A percentile compares a stretch with the other conserved stretches of the same genome.
Conservation (phyloP, 2,888 invertebrate genomes). For the Mycalesis mineus region DNA sequence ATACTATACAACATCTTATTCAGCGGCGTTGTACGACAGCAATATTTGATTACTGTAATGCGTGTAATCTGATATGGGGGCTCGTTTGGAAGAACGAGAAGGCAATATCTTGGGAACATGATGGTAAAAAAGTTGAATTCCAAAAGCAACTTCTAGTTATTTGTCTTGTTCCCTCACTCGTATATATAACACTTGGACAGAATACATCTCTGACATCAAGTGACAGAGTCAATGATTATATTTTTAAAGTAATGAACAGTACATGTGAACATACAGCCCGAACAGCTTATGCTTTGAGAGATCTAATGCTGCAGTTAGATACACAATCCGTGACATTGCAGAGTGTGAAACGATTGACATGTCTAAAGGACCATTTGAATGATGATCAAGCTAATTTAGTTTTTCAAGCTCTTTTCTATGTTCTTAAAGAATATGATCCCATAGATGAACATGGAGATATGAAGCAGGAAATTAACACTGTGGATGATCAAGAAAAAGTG, state of each 20-base stretch:
- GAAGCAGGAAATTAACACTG: conserved; percentile 39
- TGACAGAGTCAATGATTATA: conserved; percentile 78
- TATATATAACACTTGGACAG: conserved; percentile 46
- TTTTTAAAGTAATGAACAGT: conserved; percentile 79
- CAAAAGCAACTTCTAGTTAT: conserved; percentile 80
- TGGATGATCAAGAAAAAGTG: conserved; percentile 52
- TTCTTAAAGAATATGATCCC: conserved; percentile 75
- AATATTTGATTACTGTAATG: conserved; percentile 55
- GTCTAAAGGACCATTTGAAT: conserved; percentile 76
- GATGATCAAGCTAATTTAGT: conserved; percentile 80
- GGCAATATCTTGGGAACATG: conserved; percentile 34
- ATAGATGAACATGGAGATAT: conserved; percentile 41
- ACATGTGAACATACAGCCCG: conserved; percentile 81
- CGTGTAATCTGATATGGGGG: conserved; percentile 53
- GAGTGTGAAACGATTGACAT: conserved; percentile 77
- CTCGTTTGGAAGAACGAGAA: conserved; percentile 45
- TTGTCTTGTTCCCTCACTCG: conserved; percentile 80
- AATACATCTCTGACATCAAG: conserved; percentile 45
- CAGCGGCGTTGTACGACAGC: conserved; percentile 46
- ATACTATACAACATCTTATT: conserved; percentile 48
- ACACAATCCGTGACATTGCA: conserved; percentile 66
- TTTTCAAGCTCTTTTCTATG: conserved; percentile 81
- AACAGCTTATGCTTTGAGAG: conserved; percentile 78
- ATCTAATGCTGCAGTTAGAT: conserved; percentile 67
- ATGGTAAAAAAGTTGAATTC: conserved; percentile 53